Evolutionary conservation across 2,888 invertebrate genomes (phyloP), one percentile per base, ranked within the genome.

Genomic region (Brachypterus glaber): DNA sequence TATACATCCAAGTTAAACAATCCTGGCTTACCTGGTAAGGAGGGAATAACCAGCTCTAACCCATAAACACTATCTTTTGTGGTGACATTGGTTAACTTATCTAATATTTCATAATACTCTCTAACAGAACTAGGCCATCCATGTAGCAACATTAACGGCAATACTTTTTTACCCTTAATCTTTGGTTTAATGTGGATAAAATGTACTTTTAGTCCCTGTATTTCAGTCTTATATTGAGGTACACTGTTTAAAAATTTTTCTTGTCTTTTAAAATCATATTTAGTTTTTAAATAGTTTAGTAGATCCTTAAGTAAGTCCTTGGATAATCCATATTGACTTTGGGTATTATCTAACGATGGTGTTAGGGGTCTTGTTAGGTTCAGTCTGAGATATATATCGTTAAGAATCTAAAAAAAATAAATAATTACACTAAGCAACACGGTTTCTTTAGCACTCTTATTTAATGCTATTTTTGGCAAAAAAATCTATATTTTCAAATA

Each of bases 61-160:
- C 8, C 27, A 27, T 9, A 77, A 44, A 68, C 60, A 1, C 68
- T 72, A 0, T 63, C 51, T 30, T n/a, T n/a, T n/a, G n/a, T n/a
- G n/a, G n/a, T n/a, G n/a, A n/a, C n/a, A n/a, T n/a, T 76, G 1
- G 59, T 61, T 8, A 88, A 65, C 26, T 74, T 55, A 0, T 85
- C 84, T 31, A 87, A 77, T 1, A 85, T 62, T 33, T 79, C 77
- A 53, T 82, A 81, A 63, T 89, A 91, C 64, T 92, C 91, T 12
- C 79, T 69, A 1, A 89, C 72, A 0, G 86, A 87, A 1, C 90
- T 88, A 0, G 91, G 90, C 91, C 92, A 92, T 24, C 92, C 92
- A 57, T 92, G 91, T 9, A 84, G 62, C 25, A 92, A 50, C 2
- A 87, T 62, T 0, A 88, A 54, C 0, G 87, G 84, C 1, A 81